Conservation (phyloP, 2,797 vertebrate genomes). For the Ptychadena robeensis region DNA sequence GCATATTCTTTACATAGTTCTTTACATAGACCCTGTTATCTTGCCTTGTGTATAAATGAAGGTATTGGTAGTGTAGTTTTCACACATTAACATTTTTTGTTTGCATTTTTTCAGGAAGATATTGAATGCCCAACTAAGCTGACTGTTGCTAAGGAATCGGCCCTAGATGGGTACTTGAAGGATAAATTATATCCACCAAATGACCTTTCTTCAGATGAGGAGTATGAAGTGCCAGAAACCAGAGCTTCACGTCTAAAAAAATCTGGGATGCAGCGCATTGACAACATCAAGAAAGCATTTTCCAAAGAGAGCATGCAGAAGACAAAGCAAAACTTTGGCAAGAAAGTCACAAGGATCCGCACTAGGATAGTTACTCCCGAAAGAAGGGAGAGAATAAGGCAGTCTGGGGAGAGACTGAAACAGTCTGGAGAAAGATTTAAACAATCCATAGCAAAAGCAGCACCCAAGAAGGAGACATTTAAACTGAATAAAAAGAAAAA, state of each 20-base stretch:
- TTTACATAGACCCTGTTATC: too few relatives aligned
- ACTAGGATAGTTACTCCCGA: conserved; percentile 92
- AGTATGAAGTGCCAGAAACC: conserved; percentile 88
- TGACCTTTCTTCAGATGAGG: conserved; percentile 94
- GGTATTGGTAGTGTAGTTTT: neutral
- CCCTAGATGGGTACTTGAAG: conserved; percentile 71
- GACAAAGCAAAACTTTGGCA: conserved; percentile 88
- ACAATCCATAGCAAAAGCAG: conserved; percentile 89
- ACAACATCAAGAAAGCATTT: conserved; percentile 93
- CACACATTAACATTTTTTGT: conserved; percentile 10
- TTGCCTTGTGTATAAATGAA: neutral
- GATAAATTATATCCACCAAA: conserved; percentile 83
- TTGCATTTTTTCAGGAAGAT: conserved; percentile 80
- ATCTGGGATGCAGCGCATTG: conserved; percentile 85
- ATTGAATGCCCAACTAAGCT: conserved; percentile 78
- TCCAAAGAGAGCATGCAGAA: conserved; percentile 93
- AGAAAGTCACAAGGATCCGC: conserved; percentile 87
- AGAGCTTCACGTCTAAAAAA: conserved; percentile 85
- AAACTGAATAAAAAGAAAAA: conserved; percentile 82
- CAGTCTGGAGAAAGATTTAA: conserved; percentile 89
- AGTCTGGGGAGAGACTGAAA: conserved; percentile 85
- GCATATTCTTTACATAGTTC: too few relatives aligned
- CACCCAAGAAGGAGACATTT: conserved; percentile 87
- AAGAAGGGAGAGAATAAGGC: conserved; percentile 88
- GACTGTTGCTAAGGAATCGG: conserved; percentile 76